Base-by-base conservation (phyloP, 2,888 invertebrate genomes). In the Drosophila lutescens region DNA sequence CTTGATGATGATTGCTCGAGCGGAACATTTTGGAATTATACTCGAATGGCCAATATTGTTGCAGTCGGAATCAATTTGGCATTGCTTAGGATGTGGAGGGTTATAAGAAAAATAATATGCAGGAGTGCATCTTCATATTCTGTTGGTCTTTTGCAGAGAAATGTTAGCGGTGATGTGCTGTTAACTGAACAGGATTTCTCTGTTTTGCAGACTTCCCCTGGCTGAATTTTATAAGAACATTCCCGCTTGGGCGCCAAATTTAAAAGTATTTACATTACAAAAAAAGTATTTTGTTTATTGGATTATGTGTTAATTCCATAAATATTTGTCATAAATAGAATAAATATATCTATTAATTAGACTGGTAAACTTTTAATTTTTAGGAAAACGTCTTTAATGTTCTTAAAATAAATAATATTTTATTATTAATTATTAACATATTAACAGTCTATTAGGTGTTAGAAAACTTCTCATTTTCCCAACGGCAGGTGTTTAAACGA, bases 1-100 rank as follows among this genome's bases (percentile, higher is more conserved):
- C 49, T 61, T 23, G 30, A 61, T 72, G 53, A 40, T 61, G 61
- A 60, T 46, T 49, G 51, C 54, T 26, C 54, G 46, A 46, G 32
- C 30, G 26, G 38, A 65, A 67, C 30, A 26, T 17, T 26, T n/a
- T 12, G 8, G 20, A 10, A 38, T 40, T 40, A 32, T 38, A 34
- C 32, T 26, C 46, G 38, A 36, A 20, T 40, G 40, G 2, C 15
- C 20, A 17, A 10, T 20, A 20, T 20, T 20, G 17, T n/a, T 63
- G 63, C 63, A 41, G 3, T 34, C 15, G 15, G 26, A 41, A 26
- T 23, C 6, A 46, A 15, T 40, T 43, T 23, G 17, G 8, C 4
- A 1, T n/a, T 17, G 15, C 26, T 17, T n/a, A 8, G 5, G 5
- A 12, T 12, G 12, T 3, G 26, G 5, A 4, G 32, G 10, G 10